Evolutionary conservation across 2,113 vertebrate genomes (phyloP).

Genomic region (Dinomys branickii): DNA sequence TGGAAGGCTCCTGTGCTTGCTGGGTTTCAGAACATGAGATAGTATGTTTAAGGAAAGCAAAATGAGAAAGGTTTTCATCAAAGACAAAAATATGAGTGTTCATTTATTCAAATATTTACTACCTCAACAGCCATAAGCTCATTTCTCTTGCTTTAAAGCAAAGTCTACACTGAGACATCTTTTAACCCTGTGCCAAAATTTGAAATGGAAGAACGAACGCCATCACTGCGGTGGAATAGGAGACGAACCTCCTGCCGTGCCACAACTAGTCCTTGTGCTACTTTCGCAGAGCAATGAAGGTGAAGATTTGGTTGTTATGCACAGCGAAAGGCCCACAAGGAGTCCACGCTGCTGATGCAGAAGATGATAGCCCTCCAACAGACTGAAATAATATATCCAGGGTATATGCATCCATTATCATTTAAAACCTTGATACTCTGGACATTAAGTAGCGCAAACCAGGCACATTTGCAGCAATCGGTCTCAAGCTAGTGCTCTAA

Average conservation of each 20-base stretch:
- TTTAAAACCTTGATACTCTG: constrained; percentile 7
- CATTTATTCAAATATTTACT: background rate
- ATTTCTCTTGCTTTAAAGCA: constrained; percentile 60
- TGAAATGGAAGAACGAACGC: background rate
- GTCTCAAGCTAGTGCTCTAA: background rate
- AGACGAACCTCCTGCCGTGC: background rate
- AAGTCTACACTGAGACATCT: background rate
- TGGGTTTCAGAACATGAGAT: constrained; percentile 36
- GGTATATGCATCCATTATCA: background rate
- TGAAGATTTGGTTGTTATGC: background rate
- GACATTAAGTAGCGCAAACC: background rate
- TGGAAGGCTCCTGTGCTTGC: background rate
- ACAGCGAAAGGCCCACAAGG: background rate
- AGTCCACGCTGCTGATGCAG: background rate
- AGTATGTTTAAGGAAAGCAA: background rate
- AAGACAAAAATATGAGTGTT: background rate
- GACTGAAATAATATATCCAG: background rate
- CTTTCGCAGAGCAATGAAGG: background rate
- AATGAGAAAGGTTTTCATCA: background rate
- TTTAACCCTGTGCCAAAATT: constrained; percentile 16
- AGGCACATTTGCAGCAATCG: background rate
- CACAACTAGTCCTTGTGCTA: background rate
- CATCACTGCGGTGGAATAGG: background rate
- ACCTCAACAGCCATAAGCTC: background rate
- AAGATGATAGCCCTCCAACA: background rate